Evolutionary conservation across 1,140 invertebrate species (phyloP), one percentile per base, ranked within the genome.

Genomic region (Calosoma granatense): DNA sequence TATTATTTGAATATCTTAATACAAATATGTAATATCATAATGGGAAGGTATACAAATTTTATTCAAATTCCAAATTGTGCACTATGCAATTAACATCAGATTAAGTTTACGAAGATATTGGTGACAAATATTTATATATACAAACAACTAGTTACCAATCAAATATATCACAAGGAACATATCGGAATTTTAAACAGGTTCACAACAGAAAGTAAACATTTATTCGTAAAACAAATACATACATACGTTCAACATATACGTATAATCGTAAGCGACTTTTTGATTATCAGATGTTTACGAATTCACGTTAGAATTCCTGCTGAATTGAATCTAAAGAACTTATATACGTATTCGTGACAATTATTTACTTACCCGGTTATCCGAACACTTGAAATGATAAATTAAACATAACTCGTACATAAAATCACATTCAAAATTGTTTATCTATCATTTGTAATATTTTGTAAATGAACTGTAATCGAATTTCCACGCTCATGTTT

Each of bases 51-150:
- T 67, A 67, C 63, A 67, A 67, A 67, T 61, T 63, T 63, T 53
- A 63, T 47, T 47, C 15, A 67, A 67, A 67, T 67, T 67, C 66
- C 66, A 64, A 65, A 61, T 61, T 66, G 66, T 67, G 66, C 66
- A 67, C 65, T 56, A 61, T 63, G 41, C 41, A 47, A 12, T 11
- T 61, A 57, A 63, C 23, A 61, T 21, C 15, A 51, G 55, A 15
- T 55, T 21, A 26, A 52, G 22, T 30, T 53, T 22, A 56, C 19
- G 30, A 51, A 51, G 15, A 47, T 47, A 17, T 47, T n/a, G 15
- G 41, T 47, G 41, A 11, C 41, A 11, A 17, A 12, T 47, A 11
- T 47, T 12, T 47, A 11, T 17, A 47, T 4, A 47, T 47, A 47
- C 41, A 12, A 47, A 30, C 26, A 30, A 30, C 26, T 6, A 30